phyloP scores from a whole-genome alignment of 2,113 vertebrate genomes.

The Sula dactylatra region DNA sequence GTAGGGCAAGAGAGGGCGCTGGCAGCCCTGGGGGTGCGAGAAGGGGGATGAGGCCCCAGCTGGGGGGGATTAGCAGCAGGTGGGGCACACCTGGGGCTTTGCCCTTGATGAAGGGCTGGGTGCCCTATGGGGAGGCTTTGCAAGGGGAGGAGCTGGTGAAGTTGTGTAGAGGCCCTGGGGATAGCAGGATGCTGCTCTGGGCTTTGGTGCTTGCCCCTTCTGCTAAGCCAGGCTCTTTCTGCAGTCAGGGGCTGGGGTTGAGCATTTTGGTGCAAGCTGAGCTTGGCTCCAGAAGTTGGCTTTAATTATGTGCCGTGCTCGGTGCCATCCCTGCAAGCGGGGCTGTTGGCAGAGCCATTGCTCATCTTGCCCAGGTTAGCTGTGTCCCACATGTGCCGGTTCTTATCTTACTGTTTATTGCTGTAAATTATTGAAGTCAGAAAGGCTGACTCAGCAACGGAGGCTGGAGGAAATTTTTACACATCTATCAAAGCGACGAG shows the following conservation, averaged over 20 bases:
- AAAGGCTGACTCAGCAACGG: slow-evolving; percentile 20
- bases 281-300: not conserved
- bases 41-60: not conserved
- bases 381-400: not conserved
- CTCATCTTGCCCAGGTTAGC: not conserved
- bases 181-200: not conserved
- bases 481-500: not conserved
- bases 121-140: accelerated
- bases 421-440: not conserved
- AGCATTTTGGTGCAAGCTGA: not conserved
- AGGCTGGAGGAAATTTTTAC: not conserved
- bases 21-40: not conserved
- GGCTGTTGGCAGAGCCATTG: not conserved
- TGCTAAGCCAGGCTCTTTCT: not conserved
- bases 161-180: accelerated
- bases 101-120: not conserved
- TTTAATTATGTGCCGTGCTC: not conserved
- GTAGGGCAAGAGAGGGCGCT: not conserved
- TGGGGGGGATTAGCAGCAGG: not conserved
- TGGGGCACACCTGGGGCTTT: not conserved
- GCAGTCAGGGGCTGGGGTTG: no score
- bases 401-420: not conserved
- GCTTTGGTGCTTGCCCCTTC: no score
- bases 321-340: not conserved
- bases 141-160: not conserved